These are phyloP conservation scores for Pocota personata DNA, from an alignment of 2,888 invertebrate genomes.

Conservation along the genomic window DNA sequence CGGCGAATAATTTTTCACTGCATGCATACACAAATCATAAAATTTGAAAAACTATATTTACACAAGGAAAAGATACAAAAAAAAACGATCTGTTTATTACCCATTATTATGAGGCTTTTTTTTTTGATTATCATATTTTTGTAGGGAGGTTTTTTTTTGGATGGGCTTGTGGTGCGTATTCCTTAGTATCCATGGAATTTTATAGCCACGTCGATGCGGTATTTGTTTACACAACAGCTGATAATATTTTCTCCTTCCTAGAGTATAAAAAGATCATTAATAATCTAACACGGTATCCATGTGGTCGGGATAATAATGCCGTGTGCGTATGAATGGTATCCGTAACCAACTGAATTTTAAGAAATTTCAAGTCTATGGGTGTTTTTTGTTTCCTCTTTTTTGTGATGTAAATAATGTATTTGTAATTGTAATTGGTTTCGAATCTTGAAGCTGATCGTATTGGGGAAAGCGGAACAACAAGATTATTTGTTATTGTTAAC, in stretches of 20 bases:
- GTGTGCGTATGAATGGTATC: not conserved
- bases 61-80: conserved; percentile 12
- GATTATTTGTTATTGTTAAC: not conserved
- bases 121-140: conserved; percentile 61
- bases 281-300: not conserved
- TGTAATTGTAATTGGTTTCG: not conserved
- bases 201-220: not conserved
- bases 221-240: conserved; percentile 14
- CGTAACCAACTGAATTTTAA: not conserved
- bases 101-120: conserved; percentile 45
- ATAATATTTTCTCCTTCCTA: not conserved
- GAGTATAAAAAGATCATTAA: not conserved
- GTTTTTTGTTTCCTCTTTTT: too few species aligned
- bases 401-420: not conserved
- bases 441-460: too few species aligned
- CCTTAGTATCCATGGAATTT: not conserved
- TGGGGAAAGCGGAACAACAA: not conserved
- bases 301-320: conserved; percentile 7
- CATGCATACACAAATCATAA: conserved; percentile 42
- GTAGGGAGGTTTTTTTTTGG: not conserved
- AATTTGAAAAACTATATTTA: conserved; percentile 43
- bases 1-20: conserved; percentile 6
- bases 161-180: not conserved
- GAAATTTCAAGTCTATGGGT: not conserved
- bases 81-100: conserved; percentile 41